Evolutionary conservation across 1,140 invertebrate species (phyloP).

Genomic region (Diachasma alloeum): DNA sequence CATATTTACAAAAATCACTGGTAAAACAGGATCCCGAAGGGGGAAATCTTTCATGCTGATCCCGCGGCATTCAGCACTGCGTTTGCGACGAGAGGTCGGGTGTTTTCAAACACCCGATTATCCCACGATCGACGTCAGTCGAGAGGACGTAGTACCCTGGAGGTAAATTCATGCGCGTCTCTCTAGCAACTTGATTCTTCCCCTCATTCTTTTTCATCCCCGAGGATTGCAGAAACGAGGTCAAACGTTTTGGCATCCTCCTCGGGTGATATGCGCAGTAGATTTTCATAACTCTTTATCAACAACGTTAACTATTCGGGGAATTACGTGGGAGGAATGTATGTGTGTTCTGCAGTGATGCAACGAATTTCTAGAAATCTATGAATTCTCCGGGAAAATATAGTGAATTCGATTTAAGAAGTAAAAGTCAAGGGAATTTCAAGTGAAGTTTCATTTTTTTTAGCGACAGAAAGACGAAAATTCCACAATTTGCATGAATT

Average conservation of each 20-base stretch:
- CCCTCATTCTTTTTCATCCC: background rate
- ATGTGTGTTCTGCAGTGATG: too few species aligned
- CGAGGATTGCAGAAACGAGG: background rate
- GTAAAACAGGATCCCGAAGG: too few species aligned
- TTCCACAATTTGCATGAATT: too few species aligned
- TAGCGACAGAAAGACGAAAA: too few species aligned
- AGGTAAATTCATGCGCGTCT: background rate
- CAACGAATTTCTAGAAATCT: background rate
- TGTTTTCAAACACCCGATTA: background rate
- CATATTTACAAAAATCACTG: too few species aligned
- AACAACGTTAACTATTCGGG: background rate
- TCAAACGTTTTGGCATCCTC: slow-evolving; percentile 1
- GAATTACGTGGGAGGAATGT: too few species aligned
- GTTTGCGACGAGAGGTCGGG: background rate
- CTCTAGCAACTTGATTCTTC: background rate
- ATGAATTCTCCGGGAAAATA: too few species aligned
- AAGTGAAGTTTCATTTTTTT: too few species aligned
- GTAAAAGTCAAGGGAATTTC: too few species aligned
- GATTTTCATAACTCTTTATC: background rate
- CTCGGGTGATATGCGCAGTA: background rate
- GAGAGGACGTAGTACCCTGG: background rate
- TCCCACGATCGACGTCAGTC: background rate
- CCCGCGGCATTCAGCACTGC: background rate
- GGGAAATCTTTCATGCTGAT: background rate
- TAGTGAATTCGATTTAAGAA: too few species aligned